A percentile compares a stretch with the other conserved stretches of the same genome.
Evolutionary conservation across 2,888 invertebrate species (phyloP).

Genomic region (Brenthis daphne): DNA sequence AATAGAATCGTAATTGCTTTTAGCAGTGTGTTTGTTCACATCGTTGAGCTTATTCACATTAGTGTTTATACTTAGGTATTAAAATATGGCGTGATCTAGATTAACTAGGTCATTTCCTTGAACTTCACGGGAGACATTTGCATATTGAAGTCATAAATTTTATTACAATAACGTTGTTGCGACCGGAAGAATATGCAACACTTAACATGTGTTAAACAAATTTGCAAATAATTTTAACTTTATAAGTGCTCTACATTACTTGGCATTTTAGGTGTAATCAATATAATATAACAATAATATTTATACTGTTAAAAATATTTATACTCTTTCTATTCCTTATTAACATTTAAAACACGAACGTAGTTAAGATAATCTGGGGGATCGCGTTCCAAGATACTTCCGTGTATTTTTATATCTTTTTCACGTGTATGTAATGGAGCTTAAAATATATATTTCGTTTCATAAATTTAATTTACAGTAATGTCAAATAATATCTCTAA

Average conservation of each 20-base stretch:
- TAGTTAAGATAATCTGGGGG: conserved; percentile 6
- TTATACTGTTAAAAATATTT: not conserved
- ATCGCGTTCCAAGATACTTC: conserved; percentile 7
- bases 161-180: conserved; percentile 8
- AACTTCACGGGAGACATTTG: conserved; percentile 26
- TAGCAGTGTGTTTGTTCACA: too few species aligned
- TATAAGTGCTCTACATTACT: not conserved
- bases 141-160: conserved; percentile 32
- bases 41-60: too few species aligned
- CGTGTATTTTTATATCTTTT: conserved; percentile 1
- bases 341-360: conserved; percentile 6
- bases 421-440: not conserved
- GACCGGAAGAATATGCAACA: conserved; percentile 26
- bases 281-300: not conserved
- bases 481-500: not conserved
- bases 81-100: conserved; percentile 15
- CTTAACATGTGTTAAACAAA: conserved; percentile 24
- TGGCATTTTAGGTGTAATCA: not conserved
- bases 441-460: not conserved
- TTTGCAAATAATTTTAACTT: conserved; percentile 8
- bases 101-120: conserved; percentile 25
- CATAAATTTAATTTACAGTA: not conserved
- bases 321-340: conserved; percentile 1
- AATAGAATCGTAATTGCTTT: too few species aligned
- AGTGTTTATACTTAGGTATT: too few species aligned